Conservation (phyloP, 1,140 invertebrate genomes). For the Penaeus vannamei region DNA sequence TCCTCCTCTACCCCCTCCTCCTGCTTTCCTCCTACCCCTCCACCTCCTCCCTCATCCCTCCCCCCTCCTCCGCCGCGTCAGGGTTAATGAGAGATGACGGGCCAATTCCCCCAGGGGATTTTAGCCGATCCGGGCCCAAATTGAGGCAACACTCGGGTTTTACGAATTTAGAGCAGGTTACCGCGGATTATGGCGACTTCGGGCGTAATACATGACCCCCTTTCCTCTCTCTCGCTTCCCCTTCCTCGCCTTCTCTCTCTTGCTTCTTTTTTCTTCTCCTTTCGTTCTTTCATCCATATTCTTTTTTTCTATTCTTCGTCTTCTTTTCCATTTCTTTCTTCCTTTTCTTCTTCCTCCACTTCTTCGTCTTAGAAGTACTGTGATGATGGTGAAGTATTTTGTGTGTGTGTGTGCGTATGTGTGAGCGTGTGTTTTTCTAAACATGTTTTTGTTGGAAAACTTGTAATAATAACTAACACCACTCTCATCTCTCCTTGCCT, state of each 20-base stretch:
- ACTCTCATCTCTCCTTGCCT: no score
- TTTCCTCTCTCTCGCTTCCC: background rate
- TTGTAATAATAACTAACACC: no score
- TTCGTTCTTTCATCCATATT: background rate
- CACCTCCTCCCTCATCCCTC: no score
- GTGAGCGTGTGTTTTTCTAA: no score
- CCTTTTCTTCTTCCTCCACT: background rate
- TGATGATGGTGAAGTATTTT: no score
- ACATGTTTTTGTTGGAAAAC: no score
- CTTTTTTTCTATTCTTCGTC: background rate
- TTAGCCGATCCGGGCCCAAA: constrained; percentile 35
- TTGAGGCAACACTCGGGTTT: constrained; percentile 45
- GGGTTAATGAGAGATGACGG: constrained; percentile 52
- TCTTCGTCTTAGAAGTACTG: no score
- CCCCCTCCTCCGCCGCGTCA: background rate
- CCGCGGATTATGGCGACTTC: constrained; percentile 39
- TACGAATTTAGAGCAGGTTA: constrained; percentile 52
- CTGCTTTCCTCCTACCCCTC: background rate
- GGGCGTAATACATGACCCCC: no score
- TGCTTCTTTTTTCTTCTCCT: no score
- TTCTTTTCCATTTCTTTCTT: background rate
- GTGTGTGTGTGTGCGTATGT: no score
- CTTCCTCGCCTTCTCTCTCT: background rate
- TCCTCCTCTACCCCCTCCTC: background rate
- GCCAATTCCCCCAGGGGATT: constrained; percentile 55